Evolutionary conservation across 2,113 vertebrate species (phyloP).

Genomic region (Seriola aureovittata): DNA sequence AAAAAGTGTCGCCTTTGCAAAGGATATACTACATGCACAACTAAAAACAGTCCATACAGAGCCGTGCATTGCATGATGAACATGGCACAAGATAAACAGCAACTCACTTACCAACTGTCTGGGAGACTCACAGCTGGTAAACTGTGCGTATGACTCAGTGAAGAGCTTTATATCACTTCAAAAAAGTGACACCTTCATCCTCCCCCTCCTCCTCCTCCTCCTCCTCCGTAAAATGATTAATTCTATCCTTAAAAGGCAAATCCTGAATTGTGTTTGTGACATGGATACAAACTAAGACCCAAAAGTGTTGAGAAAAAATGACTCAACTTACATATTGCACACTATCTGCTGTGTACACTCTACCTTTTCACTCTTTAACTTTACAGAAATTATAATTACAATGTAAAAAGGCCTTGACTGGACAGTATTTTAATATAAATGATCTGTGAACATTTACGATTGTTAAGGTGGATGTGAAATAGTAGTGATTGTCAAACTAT

Average conservation of each 20-base stretch:
- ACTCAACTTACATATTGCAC: neutral
- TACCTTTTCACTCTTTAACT: neutral
- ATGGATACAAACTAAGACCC: neutral
- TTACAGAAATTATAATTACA: neutral
- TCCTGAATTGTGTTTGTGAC: slow-evolving; percentile 8
- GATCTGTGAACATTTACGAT: no score
- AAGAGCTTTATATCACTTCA: slow-evolving; percentile 32
- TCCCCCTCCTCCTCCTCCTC: slow-evolving; percentile 16
- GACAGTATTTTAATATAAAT: no score
- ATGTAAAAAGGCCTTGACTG: no score
- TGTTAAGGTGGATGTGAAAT: no score
- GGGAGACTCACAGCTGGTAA: slow-evolving; percentile 30
- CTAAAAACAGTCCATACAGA: neutral
- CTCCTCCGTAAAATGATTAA: slow-evolving; percentile 33
- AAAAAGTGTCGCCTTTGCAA: neutral
- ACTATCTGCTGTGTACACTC: neutral
- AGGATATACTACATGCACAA: neutral
- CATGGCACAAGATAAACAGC: neutral
- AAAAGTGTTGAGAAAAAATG: slow-evolving; percentile 1
- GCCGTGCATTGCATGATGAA: neutral
- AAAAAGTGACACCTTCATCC: slow-evolving; percentile 52
- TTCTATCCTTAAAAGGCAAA: slow-evolving; percentile 17
- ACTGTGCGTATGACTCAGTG: slow-evolving; percentile 34
- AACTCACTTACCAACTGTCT: slow-evolving; percentile 25
- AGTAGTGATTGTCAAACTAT: no score